Evolutionary conservation across 2,888 invertebrate genomes (phyloP), one percentile per base, ranked within the genome.

Genomic region (Drosophila algonquin): DNA sequence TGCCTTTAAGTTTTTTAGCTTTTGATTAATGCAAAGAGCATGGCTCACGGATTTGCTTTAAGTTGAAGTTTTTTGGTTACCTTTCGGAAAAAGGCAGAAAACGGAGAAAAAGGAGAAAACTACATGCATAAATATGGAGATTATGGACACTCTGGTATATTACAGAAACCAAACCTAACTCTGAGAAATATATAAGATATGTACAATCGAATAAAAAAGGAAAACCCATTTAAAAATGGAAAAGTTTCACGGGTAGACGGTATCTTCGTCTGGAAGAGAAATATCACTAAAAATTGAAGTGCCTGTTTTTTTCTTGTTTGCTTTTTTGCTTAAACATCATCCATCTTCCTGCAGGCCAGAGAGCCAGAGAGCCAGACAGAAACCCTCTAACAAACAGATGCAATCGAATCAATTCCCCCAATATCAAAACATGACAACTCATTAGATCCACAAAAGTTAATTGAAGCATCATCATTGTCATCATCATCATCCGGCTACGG

Each of bases 1-100:
- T 81, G 87, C 87, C 87, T 81, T 80, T 76, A 81, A 81, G 69
- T 84, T 82, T 73, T 73, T 69, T 77, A 81, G 65, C 76, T 67
- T 76, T 83, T 83, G 87, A 81, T 87, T 76, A 73, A 83, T 68
- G 68, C 58, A 61, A 5, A 16, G 45, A 50, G 54, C 54, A 72
- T 56, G 52, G 71, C 55, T 35, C 35, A 24, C 24, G 21, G 24
- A 44, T 9, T 24, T 16, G 40, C 24, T 35, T 16, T 7, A 54
- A 18, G 35, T 18, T 35, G 14, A 40, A 21, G 21, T 21, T 21
- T 14, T 40, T 40, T 40, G 21, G 9, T 16, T 8, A 16, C 16
- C 46, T 9, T 46, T 16, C 5, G 14, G 24, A 51, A n/a, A 32
- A 52, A 32, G 2, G 14, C 4, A 2, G 0, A 16, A 5, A 51